Base-by-base conservation (phyloP, 1,140 invertebrate species). In the Marisa cornuarietis region DNA sequence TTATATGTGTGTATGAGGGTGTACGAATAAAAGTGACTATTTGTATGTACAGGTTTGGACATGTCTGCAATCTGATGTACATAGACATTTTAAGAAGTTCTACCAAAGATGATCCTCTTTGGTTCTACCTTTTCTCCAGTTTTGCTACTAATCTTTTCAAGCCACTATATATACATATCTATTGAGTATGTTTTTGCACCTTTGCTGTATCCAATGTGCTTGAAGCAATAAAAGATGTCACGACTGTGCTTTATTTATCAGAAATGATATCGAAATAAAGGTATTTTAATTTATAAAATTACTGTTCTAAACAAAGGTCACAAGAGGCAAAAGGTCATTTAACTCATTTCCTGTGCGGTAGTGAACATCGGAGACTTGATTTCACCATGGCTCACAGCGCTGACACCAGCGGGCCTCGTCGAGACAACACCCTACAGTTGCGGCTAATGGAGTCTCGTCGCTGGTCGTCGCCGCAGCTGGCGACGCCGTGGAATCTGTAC, bases 1-100 rank as follows among this genome's bases (percentile, higher is more conserved):
- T n/a, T 69, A 31, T 69, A 31, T 69, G 68, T 69, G 68, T 69
- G 68, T 69, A 31, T 69, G 68, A 16, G 68, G 6, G 68, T 26
- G 68, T 26, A 31, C 3, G 68, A 26, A 31, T 26, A 31, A 4
- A 31, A 3, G 68, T 26, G 68, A 16, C n/a, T 26, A 31, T 26
- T 5, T 11, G 5, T 26, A 31, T 69, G 68, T 7, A 14, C 42
- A 20, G 68, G n/a, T 16, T 69, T n/a, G 14, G 18, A 26, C 6
- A 26, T 8, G 24, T n/a, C 18, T 63, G 62, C 18, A 18, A n/a
- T 20, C 2, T 63, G 7, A 20, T n/a, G n/a, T n/a, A n/a, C n/a
- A n/a, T 63, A 18, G 62, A 18, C n/a, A n/a, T n/a, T 63, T 18
- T 2, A 20, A n/a, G 18, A 20, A 63, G 18, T 63, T 20, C 62